Base-by-base conservation (phyloP, 2,113 vertebrate genomes). In the Morone saxatilis region DNA sequence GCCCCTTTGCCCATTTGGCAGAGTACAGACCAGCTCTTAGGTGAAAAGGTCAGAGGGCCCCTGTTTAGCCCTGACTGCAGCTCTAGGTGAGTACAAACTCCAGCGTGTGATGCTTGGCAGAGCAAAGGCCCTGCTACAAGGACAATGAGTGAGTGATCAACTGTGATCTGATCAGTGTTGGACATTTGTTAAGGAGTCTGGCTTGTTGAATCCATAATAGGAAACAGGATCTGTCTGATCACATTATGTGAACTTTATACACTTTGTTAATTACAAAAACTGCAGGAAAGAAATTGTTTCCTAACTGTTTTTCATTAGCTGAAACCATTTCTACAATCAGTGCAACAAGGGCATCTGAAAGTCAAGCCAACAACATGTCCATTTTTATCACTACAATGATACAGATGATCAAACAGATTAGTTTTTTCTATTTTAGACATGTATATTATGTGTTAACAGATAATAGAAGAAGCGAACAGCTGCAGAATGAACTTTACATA, bases 1-100 rank as follows among this genome's bases (percentile, higher is more conserved):
- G 43, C 71, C 31, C 54, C 36, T 62, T 81, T 45, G 45, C 53
- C 68, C 51, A 51, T 43, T 72, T 68, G 69, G 77, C 77, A 88
- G 63, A 90, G 72, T 81, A 71, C 48, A 84, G 70, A 85, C 59
- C 82, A 80, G 43, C 56, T 63, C 22, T 60, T 59, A 56, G 85
- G 90, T 87, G 90, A 90, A 84, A 89, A 92, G 91, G 81, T 88
- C 83, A 82, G 41, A 84, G 84, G 86, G 86, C 83, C 71, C 63
- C 63, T 66, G 69, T 73, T 78, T 25, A 70, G 84, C 62, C 81
- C 71, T 66, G 60, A 80, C 47, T 88, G 67, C 83, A 81, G 56
- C 63, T 86, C 16, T 22, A 85, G 91, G 91, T 94, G 85, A 93
- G 93, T 88, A 78, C 67, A 72, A 80, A 71, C 67, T 74, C 6